Evolutionary conservation across 2,888 invertebrate species (phyloP).

Genomic region (Tiliacea citrago): DNA sequence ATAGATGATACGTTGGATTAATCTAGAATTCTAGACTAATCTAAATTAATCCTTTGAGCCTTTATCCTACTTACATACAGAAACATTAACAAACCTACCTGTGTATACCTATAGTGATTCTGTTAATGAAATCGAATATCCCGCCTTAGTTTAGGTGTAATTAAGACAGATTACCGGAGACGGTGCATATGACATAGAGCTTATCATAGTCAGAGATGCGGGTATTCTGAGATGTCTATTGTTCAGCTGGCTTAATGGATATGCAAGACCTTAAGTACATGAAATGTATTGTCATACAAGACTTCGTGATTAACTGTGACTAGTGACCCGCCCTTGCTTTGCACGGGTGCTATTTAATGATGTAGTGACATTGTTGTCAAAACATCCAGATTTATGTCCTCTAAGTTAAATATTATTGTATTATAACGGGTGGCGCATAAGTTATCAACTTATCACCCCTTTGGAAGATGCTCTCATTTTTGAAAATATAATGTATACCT

Average conservation of each 20-base stretch:
- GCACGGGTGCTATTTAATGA: too few species aligned
- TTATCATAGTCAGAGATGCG: slow-evolving; percentile 36
- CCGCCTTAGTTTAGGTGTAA: slow-evolving; percentile 13
- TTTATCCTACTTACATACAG: not conserved
- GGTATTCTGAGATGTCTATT: slow-evolving; percentile 28
- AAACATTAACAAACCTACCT: slow-evolving; percentile 1
- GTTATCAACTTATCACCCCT: too few species aligned
- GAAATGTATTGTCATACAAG: slow-evolving; percentile 8
- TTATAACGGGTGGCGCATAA: not conserved
- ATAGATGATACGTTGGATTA: not conserved
- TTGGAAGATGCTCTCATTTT: too few species aligned
- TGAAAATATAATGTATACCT: too few species aligned
- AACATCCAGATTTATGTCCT: too few species aligned
- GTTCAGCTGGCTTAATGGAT: slow-evolving; percentile 33
- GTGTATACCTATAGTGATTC: not conserved
- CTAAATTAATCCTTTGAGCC: slow-evolving; percentile 17
- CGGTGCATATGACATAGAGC: slow-evolving; percentile 20
- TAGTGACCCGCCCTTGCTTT: too few species aligned
- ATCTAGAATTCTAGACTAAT: slow-evolving; percentile 9
- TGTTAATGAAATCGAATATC: slow-evolving; percentile 27
- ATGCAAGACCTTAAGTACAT: slow-evolving; percentile 14
- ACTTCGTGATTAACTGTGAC: slow-evolving; percentile 2
- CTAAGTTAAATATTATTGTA: not conserved
- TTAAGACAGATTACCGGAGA: slow-evolving; percentile 41
- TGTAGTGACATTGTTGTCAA: too few species aligned